phyloP scores from a whole-genome alignment of 2,888 invertebrate genomes.

The Nasonovia ribisnigri region DNA sequence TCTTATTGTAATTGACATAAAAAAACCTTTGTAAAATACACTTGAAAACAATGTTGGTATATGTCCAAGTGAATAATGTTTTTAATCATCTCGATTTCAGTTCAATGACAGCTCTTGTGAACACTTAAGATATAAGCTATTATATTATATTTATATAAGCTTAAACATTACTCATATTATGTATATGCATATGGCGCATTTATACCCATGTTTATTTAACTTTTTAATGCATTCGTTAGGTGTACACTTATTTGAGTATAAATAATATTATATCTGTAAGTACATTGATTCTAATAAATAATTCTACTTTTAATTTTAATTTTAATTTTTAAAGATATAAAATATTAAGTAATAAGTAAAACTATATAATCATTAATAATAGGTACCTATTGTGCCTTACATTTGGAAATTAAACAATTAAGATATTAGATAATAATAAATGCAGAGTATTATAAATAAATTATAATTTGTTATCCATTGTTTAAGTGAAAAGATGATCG shows the following conservation, averaged over 20 bases:
- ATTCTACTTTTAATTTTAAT: no score
- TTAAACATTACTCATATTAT: background rate
- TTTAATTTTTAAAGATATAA: background rate
- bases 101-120: background rate
- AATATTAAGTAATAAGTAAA: background rate
- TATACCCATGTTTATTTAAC: background rate
- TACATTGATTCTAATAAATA: background rate
- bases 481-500: background rate
- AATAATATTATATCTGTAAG: background rate
- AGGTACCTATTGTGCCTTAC: background rate
- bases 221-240: background rate
- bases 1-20: background rate
- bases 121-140: background rate
- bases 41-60: conserved; percentile 34
- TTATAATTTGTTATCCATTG: background rate
- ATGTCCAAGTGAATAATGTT: background rate
- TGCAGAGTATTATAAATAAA: no score
- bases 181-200: background rate
- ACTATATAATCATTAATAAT: background rate
- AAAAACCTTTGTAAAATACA: conserved; percentile 14
- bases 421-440: background rate
- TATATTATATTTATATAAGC: background rate
- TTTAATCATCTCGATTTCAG: background rate
- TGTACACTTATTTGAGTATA: background rate
- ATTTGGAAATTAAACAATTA: background rate